Conservation (phyloP, 2,888 invertebrate species). For the Lysandra bellargus region DNA sequence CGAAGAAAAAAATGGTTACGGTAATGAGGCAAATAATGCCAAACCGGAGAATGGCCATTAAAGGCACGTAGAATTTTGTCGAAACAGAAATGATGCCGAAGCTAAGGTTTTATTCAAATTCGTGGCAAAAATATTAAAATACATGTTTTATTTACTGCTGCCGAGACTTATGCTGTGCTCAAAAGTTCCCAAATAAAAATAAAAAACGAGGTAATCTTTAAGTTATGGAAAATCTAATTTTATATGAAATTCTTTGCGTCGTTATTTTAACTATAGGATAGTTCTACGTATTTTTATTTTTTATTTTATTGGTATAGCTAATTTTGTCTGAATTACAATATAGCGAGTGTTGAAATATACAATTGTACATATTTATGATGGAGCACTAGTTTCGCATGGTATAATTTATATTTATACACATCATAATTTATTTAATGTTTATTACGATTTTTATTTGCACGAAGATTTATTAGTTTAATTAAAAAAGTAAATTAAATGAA, state of each 20-base stretch:
- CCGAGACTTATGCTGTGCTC: too few relatives aligned
- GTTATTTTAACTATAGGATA: too few relatives aligned
- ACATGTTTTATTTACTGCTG: too few relatives aligned
- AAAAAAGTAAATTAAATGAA: slow-evolving; percentile 26
- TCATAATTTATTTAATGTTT: slow-evolving; percentile 20
- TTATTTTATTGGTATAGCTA: background rate
- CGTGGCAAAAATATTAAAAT: too few relatives aligned
- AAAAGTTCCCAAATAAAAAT: background rate
- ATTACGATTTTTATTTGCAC: slow-evolving; percentile 17
- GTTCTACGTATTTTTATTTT: background rate
- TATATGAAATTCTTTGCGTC: background rate
- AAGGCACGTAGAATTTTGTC: too few relatives aligned
- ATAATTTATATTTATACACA: slow-evolving; percentile 21
- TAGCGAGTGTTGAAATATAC: background rate
- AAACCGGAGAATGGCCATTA: too few relatives aligned
- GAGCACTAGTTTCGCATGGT: slow-evolving; percentile 15
- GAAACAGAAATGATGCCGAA: too few relatives aligned
- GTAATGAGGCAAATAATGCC: too few relatives aligned
- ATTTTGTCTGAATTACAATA: background rate
- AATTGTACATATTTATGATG: slow-evolving; percentile 13
- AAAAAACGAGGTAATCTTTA: too few relatives aligned
- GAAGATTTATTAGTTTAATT: slow-evolving; percentile 15
- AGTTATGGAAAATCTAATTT: too few relatives aligned
- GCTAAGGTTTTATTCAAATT: too few relatives aligned
- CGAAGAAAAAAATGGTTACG: too few relatives aligned